These are phyloP conservation scores for Bombylius discolor DNA, from an alignment of 2,888 invertebrate species.

Conservation along the genomic window DNA sequence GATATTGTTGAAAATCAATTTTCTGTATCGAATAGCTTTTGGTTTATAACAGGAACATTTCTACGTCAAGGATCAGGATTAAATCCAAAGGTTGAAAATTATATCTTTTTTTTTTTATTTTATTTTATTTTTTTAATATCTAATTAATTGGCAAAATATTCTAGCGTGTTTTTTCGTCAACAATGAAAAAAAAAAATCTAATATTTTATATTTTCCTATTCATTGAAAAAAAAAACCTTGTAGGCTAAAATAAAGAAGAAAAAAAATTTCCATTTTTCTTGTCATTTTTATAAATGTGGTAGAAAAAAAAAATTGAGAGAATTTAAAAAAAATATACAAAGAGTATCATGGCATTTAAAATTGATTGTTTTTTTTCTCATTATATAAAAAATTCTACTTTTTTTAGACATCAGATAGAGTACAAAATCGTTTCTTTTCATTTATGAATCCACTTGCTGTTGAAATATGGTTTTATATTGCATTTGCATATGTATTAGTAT, in stretches of 20 bases:
- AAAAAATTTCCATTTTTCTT: no score
- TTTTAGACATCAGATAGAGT: constrained; percentile 43
- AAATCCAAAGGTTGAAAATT: constrained; percentile 58
- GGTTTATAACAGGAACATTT: constrained; percentile 83
- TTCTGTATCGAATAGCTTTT: constrained; percentile 83
- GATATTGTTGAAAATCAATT: constrained; percentile 66
- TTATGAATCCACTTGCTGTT: constrained; percentile 70
- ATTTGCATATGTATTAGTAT: constrained; percentile 66
- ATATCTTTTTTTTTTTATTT: background rate
- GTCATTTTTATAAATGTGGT: no score
- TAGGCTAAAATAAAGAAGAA: no score
- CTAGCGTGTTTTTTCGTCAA: background rate
- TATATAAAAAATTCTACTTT: background rate
- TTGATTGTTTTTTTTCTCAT: background rate
- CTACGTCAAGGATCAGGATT: constrained; percentile 74
- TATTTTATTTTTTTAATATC: background rate
- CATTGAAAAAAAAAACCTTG: no score
- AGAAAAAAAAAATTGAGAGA: background rate
- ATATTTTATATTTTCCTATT: background rate
- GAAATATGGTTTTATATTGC: constrained; percentile 75
- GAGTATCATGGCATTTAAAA: background rate
- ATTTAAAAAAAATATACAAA: no score
- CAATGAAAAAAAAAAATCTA: background rate
- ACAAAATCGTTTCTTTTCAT: constrained; percentile 63
- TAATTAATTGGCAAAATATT: background rate